These are phyloP conservation scores for Peromyscus maniculatus DNA, from an alignment of 2,113 vertebrate species.

Conservation along the genomic window DNA sequence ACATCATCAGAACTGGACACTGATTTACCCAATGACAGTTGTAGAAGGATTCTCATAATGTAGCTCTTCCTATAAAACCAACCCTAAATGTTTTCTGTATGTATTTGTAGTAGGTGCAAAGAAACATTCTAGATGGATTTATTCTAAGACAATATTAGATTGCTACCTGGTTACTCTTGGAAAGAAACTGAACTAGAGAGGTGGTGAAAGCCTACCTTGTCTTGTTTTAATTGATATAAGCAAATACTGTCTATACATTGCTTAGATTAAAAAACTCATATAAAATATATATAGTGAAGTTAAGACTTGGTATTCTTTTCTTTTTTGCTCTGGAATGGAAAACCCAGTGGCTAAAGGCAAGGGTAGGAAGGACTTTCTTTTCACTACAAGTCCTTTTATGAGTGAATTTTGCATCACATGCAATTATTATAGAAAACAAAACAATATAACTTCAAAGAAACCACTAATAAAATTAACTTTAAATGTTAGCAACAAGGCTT, in stretches of 20 bases:
- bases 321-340: background rate
- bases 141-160: background rate
- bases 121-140: conserved; percentile 12
- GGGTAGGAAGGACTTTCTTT: background rate
- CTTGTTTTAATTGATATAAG: background rate
- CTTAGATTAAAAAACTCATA: background rate
- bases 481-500: background rate
- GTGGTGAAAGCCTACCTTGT: background rate
- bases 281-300: background rate
- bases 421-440: conserved; percentile 10
- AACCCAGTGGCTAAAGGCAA: background rate
- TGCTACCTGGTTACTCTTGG: background rate
- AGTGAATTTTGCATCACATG: background rate
- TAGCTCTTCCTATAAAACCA: conserved; percentile 13
- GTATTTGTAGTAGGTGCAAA: background rate
- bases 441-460: background rate
- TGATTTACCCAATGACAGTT: background rate
- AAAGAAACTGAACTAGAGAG: conserved; percentile 14
- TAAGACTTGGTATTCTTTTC: background rate
- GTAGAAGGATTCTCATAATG: background rate
- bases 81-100: background rate
- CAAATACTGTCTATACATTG: background rate
- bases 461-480: conserved; percentile 20
- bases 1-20: background rate
- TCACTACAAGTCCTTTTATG: background rate